These are phyloP conservation scores for Eurystomus gularis DNA, from an alignment of 2,113 vertebrate species.

Conservation along the genomic window DNA sequence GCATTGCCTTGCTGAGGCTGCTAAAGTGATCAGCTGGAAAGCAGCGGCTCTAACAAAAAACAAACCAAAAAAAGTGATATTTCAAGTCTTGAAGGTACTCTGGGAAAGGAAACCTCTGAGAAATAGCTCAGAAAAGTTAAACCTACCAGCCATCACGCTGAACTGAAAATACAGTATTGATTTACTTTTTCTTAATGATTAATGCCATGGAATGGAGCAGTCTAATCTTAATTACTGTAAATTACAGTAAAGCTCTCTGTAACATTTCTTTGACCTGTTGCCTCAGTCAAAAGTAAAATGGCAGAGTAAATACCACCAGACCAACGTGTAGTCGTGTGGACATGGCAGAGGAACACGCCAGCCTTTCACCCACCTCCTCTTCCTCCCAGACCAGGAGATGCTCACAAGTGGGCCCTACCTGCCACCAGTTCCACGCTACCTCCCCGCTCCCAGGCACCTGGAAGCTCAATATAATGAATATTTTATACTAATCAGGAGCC, in stretches of 20 bases:
- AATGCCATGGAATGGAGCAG: slow-evolving; percentile 47
- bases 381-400: neutral
- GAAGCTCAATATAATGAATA: neutral
- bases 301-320: neutral
- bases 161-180: slow-evolving; percentile 54
- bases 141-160: slow-evolving; percentile 52
- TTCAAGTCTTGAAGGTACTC: neutral
- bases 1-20: neutral
- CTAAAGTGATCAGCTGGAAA: neutral
- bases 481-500: neutral
- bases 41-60: neutral
- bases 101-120: neutral
- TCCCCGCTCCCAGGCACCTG: fast-evolving
- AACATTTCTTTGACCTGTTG: neutral
- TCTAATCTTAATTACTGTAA: slow-evolving; percentile 36
- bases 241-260: neutral
- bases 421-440: neutral
- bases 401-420: fast-evolving
- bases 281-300: slow-evolving; percentile 5
- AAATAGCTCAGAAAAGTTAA: neutral
- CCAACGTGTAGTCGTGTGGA: neutral
- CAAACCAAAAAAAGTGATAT: neutral
- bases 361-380: neutral
- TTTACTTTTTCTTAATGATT: slow-evolving; percentile 70
- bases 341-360: neutral